Evolutionary conservation across 2,113 vertebrate species (phyloP).

Genomic region (Callopanchax toddi): DNA sequence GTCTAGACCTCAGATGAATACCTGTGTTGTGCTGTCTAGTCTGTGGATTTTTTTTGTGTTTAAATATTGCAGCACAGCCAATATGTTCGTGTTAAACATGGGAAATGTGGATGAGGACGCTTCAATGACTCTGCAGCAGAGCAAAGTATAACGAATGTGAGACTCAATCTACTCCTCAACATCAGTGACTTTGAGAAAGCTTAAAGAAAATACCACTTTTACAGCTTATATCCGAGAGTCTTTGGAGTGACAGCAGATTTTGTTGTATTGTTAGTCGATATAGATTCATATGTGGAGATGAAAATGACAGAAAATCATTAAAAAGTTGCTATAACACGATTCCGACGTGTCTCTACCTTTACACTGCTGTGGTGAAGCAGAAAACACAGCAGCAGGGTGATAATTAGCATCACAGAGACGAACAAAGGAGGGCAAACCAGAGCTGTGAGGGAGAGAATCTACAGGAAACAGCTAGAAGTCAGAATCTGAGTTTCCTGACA

Average conservation of each 20-base stretch:
- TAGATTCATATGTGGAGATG: slow-evolving; percentile 9
- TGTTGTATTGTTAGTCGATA: no score
- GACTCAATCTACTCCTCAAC: neutral
- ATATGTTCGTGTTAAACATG: no score
- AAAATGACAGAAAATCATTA: slow-evolving; percentile 11
- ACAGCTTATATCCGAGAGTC: no score
- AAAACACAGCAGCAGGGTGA: slow-evolving; percentile 20
- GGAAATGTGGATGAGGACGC: no score
- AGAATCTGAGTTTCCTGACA: neutral
- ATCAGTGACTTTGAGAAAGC: neutral
- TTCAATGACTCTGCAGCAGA: no score
- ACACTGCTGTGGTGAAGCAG: slow-evolving; percentile 12
- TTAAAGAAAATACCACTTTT: neutral
- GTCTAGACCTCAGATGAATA: no score
- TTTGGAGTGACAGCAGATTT: no score
- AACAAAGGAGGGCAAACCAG: slow-evolving; percentile 21
- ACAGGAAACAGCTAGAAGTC: slow-evolving; percentile 10
- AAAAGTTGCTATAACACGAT: neutral
- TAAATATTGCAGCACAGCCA: no score
- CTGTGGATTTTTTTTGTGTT: no score
- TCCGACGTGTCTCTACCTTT: slow-evolving; percentile 14
- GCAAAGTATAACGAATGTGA: no score
- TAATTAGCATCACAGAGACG: slow-evolving; percentile 46
- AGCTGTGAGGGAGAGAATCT: slow-evolving; percentile 5
- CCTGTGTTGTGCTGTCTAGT: no score